Evolutionary conservation across 92 coral and sea anemone genomes (phyloP), one percentile per base, ranked within the genome.

Genomic region (Pocillopora grandis): DNA sequence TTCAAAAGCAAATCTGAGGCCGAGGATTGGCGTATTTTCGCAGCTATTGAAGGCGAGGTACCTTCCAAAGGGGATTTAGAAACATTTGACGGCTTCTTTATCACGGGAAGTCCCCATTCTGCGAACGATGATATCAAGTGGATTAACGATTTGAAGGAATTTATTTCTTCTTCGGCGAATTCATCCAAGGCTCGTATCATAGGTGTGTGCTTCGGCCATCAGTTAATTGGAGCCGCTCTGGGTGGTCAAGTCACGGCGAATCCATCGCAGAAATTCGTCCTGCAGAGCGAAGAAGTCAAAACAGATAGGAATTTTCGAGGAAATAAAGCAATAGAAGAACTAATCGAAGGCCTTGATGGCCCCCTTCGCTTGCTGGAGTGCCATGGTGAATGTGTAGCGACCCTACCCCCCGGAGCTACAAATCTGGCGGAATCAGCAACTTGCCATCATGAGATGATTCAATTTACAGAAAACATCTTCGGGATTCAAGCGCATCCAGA

Each of bases 401-500:
- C 62, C 61, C 87, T 90, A 37, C 94, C 96, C 36, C 61, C 27
- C 19, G 94, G 90, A 7, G 94, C 94, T 1, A 79, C 67, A 62
- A 86, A 75, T 66, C 73, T 93, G 52, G 94, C 94, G 16, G 88
- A 79, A 16, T 93, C 94, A 15, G 59, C 72, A 9, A 81, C 94
- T 12, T 93, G 96, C 67, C 86, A 93, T 19, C 84, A 91, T 60
- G 92, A 93, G 67, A 80, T 93, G 65, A 88, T 93, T 23, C 85
- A 83, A 61, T 91, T 91, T 59, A 70, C 88, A 11, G 85, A 89
- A 17, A 85, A 82, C 64, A 83, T 91, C 20, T 62, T 93, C 3
- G 97, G 94, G 12, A 75, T 91, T 49, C 97, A 93, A 65, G 88
- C 89, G 13, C 97, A 93, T 84, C 95, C 97, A 27, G 97, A 93